phyloP scores from a whole-genome alignment of 2,113 vertebrate species.

The Loxodonta africana region DNA sequence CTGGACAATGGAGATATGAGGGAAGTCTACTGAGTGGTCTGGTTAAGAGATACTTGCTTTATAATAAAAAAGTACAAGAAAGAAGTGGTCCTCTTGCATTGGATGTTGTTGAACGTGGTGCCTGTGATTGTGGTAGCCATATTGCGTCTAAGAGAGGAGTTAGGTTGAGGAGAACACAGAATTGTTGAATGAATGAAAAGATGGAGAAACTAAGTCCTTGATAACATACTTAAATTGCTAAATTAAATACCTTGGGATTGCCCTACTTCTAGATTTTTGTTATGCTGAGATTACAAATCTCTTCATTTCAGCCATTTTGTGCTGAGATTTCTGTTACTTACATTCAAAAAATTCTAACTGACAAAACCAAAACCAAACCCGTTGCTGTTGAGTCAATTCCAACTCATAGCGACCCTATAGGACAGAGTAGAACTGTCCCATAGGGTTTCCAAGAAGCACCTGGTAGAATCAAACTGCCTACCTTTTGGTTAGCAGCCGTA shows the following conservation, averaged over 20 bases:
- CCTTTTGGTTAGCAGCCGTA: too few relatives aligned
- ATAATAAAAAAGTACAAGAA: neutral
- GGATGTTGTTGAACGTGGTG: neutral
- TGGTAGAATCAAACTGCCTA: too few relatives aligned
- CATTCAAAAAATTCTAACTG: neutral
- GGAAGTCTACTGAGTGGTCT: neutral
- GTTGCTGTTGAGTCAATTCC: too few relatives aligned
- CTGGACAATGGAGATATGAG: neutral
- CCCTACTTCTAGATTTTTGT: neutral
- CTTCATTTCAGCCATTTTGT: neutral
- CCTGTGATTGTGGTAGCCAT: neutral
- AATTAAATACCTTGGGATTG: slow-evolving; percentile 22
- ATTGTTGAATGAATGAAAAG: neutral
- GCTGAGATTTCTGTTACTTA: neutral
- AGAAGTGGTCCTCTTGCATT: neutral
- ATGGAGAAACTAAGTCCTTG: neutral
- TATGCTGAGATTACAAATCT: neutral
- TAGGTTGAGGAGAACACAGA: neutral
- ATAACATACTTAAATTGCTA: neutral
- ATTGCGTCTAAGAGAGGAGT: neutral
- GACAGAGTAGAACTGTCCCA: too few relatives aligned
- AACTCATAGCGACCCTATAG: too few relatives aligned
- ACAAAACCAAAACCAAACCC: neutral
- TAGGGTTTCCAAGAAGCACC: too few relatives aligned
- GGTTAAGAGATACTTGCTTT: neutral